These are phyloP conservation scores for Sorex fumeus DNA, from an alignment of 2,113 vertebrate species.

Conservation along the genomic window DNA sequence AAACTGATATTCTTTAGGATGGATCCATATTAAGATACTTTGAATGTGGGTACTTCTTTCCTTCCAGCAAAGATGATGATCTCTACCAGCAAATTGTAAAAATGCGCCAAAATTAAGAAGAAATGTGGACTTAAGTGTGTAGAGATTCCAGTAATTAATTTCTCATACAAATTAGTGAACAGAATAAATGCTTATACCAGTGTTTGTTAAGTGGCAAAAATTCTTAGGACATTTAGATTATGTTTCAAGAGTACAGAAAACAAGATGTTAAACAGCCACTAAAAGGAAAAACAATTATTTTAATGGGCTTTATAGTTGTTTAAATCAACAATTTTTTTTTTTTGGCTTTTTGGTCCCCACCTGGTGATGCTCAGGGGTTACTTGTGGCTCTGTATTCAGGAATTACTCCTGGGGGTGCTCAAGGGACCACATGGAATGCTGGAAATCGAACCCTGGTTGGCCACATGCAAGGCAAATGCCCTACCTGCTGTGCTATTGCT, in stretches of 20 bases:
- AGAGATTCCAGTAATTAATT: constrained; percentile 11
- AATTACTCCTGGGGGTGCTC: no score
- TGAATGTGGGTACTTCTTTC: neutral
- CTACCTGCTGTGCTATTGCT: no score
- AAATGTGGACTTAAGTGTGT: neutral
- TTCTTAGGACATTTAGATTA: constrained; percentile 27
- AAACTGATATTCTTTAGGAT: neutral
- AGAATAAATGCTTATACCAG: neutral
- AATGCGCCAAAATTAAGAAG: neutral
- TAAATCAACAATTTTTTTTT: no score
- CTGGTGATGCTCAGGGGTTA: no score
- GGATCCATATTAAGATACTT: neutral
- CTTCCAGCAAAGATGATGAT: neutral
- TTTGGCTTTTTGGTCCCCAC: no score
- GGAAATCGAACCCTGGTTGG: no score
- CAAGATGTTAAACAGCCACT: neutral
- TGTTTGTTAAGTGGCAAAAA: neutral
- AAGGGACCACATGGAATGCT: no score
- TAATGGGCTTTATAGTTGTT: neutral
- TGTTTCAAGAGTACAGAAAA: constrained; percentile 61
- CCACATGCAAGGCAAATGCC: no score
- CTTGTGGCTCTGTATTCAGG: no score
- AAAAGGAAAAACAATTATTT: constrained; percentile 50
- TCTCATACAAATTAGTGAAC: constrained; percentile 41
- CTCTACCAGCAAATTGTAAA: neutral